Conservation (phyloP, 2,888 invertebrate genomes). For the Meloe dianella region DNA sequence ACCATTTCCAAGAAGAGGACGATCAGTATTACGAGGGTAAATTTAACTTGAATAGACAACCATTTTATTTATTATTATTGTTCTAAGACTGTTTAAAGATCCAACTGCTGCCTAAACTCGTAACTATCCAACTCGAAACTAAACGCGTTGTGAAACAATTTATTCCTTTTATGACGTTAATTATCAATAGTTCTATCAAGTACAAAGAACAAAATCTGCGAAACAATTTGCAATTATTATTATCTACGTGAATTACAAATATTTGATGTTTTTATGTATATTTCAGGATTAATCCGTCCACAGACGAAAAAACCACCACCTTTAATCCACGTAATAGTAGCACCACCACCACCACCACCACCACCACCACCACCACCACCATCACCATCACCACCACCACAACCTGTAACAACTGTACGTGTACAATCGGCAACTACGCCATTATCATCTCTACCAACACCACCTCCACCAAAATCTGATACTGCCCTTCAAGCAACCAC, state of each 20-base stretch:
- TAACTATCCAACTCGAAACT: slow-evolving; percentile 5
- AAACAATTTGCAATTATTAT: slow-evolving; percentile 4
- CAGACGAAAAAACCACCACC: slow-evolving; percentile 74
- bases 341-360: slow-evolving; percentile 60
- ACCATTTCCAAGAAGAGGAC: slow-evolving; percentile 84
- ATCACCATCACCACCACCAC: no score
- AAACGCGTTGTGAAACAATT: no score
- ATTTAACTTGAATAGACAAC: no score
- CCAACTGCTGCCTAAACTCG: neutral
- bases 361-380: slow-evolving; percentile 60
- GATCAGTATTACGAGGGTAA: slow-evolving; percentile 80
- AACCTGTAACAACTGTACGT: slow-evolving; percentile 43
- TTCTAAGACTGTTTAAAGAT: no score
- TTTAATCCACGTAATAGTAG: slow-evolving; percentile 65
- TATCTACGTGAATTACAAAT: no score
- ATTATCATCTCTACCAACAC: slow-evolving; percentile 52
- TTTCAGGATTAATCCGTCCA: slow-evolving; percentile 74
- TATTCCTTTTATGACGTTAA: no score
- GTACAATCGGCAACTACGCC: slow-evolving; percentile 55
- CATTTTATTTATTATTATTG: no score
- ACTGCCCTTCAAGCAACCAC: slow-evolving; percentile 63
- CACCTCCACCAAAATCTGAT: slow-evolving; percentile 62
- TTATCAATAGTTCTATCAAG: no score
- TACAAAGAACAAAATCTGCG: no score
- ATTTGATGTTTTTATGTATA: no score